A percentile compares a stretch with the other conserved stretches of the same genome.
These are phyloP conservation scores for Carpatolechia fugitivella DNA, from an alignment of 2,888 invertebrate genomes.

Conservation along the genomic window DNA sequence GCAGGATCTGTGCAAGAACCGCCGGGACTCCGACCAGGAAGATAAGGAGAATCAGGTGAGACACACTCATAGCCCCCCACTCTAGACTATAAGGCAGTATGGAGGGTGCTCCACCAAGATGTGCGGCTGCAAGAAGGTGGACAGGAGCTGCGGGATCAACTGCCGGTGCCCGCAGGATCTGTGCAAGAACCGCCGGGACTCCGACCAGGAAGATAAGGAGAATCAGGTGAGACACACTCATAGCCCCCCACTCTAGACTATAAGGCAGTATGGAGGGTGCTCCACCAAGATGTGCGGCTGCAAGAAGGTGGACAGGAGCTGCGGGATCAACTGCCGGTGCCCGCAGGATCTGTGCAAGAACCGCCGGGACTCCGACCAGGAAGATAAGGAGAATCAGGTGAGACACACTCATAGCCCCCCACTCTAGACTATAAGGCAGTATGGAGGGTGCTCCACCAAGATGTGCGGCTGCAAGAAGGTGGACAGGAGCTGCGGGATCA, in stretches of 20 bases:
- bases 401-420: not conserved
- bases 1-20: conserved; percentile 43
- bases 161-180: conserved; percentile 67
- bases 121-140: conserved; percentile 79
- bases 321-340: conserved; percentile 69
- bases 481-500: too few species aligned
- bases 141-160: conserved; percentile 44
- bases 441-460: too few species aligned
- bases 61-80: not conserved
- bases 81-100: too few species aligned
- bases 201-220: conserved; percentile 38
- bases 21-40: conserved; percentile 27
- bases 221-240: not conserved
- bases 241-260: too few species aligned
- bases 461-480: too few species aligned
- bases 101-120: too few species aligned
- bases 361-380: conserved; percentile 25
- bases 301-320: conserved; percentile 61
- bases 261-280: too few species aligned
- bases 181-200: conserved; percentile 39
- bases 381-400: conserved; percentile 32
- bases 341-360: conserved; percentile 46
- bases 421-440: too few species aligned
- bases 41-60: conserved; percentile 29
- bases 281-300: too few species aligned